Evolutionary conservation across 2,113 vertebrate species (phyloP).

Genomic region (Saccopteryx leptura): DNA sequence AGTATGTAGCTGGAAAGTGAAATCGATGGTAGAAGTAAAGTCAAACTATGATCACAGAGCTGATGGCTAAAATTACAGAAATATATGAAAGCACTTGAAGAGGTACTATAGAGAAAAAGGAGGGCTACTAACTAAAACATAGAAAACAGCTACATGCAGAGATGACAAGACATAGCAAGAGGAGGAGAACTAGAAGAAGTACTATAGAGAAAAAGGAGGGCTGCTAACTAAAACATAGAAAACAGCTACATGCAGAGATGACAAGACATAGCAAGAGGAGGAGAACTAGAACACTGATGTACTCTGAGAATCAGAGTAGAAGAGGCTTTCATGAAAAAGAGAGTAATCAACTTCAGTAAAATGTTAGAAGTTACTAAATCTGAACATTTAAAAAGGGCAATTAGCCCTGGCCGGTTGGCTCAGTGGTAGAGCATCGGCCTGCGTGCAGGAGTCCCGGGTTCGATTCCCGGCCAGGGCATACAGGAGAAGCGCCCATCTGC

Average conservation of each 20-base stretch:
- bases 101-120: neutral
- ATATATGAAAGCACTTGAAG: neutral
- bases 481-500: too few species aligned
- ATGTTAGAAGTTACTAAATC: conserved; percentile 40
- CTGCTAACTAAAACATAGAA: neutral
- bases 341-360: neutral
- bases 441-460: too few species aligned
- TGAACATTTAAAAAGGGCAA: conserved; percentile 21
- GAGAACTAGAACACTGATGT: neutral
- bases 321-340: conserved; percentile 45
- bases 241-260: neutral
- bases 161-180: neutral
- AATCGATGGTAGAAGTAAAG: neutral
- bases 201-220: neutral
- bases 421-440: too few species aligned
- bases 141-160: neutral
- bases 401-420: neutral
- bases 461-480: too few species aligned
- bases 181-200: neutral
- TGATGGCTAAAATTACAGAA: neutral
- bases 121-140: neutral
- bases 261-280: neutral
- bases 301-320: conserved; percentile 34
- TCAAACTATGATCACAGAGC: neutral
- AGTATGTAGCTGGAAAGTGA: neutral